Evolutionary conservation across 2,113 vertebrate species (phyloP).

Genomic region (Oncorhynchus nerka): DNA sequence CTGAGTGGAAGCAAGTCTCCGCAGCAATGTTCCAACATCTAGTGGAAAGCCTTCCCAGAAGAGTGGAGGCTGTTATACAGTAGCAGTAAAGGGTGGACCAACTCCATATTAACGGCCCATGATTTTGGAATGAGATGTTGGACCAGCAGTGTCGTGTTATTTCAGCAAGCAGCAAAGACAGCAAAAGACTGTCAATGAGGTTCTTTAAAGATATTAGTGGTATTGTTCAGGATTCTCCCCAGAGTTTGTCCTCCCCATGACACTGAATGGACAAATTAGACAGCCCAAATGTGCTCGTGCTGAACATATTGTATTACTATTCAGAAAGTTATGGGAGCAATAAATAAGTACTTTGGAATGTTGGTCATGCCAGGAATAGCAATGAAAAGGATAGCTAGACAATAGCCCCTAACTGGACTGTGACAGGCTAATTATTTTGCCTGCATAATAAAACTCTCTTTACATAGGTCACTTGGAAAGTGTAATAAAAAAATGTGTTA

Average conservation of each 20-base stretch:
- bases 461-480: constrained; percentile 96
- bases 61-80: no score
- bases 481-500: constrained; percentile 99
- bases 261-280: constrained; percentile 83
- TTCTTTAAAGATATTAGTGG: constrained; percentile 80
- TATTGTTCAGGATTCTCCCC: constrained; percentile 78
- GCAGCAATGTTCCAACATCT: no score
- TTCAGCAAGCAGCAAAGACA: background rate
- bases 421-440: constrained; percentile 97
- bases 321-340: constrained; percentile 83
- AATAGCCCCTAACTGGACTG: constrained; percentile 93
- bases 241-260: constrained; percentile 78
- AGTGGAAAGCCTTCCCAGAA: no score
- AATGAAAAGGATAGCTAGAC: constrained; percentile 88
- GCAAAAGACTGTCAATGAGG: background rate
- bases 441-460: constrained; percentile 95
- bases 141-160: background rate
- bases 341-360: constrained; percentile 84
- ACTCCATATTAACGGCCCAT: no score
- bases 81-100: no score
- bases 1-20: no score
- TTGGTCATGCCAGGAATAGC: constrained; percentile 85
- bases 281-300: constrained; percentile 76
- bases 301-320: constrained; percentile 81
- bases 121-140: no score